A percentile compares a stretch with the other conserved stretches of the same genome.
Evolutionary conservation across 2,113 vertebrate genomes (phyloP).

Genomic region (Myotis davidii): DNA sequence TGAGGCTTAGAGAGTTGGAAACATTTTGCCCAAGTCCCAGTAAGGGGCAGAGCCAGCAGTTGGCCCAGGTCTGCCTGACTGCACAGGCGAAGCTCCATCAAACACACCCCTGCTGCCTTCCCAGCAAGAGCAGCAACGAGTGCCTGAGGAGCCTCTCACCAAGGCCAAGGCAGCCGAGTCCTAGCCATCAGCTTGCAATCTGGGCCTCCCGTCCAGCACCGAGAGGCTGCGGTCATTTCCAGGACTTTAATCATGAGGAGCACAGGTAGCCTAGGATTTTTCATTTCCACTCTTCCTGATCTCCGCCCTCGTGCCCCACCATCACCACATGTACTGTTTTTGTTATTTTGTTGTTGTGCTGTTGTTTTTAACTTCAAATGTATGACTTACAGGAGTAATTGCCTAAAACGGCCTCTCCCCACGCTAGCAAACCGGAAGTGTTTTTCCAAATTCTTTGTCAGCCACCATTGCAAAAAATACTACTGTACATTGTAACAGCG

Average conservation of each 20-base stretch:
- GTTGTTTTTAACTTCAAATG: not conserved
- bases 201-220: rapidly evolving
- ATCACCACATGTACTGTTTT: not conserved
- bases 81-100: not conserved
- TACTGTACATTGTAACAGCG: not conserved
- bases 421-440: not conserved
- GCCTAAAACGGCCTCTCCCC: not conserved
- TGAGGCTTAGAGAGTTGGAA: not conserved
- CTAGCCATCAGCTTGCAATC: too few relatives aligned
- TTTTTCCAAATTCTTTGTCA: not conserved
- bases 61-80: not conserved
- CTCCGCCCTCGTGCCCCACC: rapidly evolving
- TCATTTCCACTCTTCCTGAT: not conserved
- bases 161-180: not conserved
- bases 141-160: too few relatives aligned
- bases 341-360: not conserved
- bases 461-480: not conserved
- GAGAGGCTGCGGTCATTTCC: not conserved
- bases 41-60: not conserved
- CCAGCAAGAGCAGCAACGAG: too few relatives aligned
- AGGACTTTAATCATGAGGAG: not conserved
- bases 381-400: not conserved
- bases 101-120: not conserved
- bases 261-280: not conserved
- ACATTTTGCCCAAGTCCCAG: not conserved